Conservation (phyloP, 2,113 vertebrate species). For the Colinus virginianus region DNA sequence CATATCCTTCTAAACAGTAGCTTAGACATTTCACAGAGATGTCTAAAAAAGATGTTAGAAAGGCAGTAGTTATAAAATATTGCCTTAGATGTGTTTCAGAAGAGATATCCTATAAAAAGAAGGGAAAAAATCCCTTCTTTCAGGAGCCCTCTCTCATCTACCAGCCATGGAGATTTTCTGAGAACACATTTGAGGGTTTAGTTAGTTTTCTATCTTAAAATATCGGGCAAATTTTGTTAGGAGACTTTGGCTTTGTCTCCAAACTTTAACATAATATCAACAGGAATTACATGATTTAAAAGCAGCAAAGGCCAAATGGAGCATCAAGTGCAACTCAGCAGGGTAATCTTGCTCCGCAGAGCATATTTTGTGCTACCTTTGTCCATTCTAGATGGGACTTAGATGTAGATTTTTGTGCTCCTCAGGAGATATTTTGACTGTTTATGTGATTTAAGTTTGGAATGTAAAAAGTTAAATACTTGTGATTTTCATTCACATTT, state of each 20-base stretch:
- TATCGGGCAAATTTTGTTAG: background rate
- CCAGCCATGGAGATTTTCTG: background rate
- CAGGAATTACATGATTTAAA: slow-evolving; percentile 42
- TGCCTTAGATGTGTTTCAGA: background rate
- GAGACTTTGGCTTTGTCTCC: slow-evolving; percentile 12
- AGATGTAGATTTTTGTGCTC: background rate
- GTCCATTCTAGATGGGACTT: background rate
- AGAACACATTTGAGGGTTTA: background rate
- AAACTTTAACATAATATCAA: slow-evolving; percentile 13
- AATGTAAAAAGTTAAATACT: background rate
- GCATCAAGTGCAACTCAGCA: background rate
- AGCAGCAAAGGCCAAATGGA: slow-evolving; percentile 9
- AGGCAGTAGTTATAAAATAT: background rate
- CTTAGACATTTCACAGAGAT: background rate
- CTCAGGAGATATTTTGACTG: background rate
- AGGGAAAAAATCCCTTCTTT: background rate
- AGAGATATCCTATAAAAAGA: background rate
- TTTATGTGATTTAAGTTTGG: background rate
- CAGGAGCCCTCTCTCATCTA: background rate
- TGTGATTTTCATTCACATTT: background rate
- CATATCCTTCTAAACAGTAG: background rate
- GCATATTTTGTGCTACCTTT: background rate
- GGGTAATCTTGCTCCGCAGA: background rate
- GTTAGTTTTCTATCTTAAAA: slow-evolving; percentile 20
- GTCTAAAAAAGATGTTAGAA: background rate